phyloP scores from a whole-genome alignment of 2,797 vertebrate species.

The Acanthurus lineatus region DNA sequence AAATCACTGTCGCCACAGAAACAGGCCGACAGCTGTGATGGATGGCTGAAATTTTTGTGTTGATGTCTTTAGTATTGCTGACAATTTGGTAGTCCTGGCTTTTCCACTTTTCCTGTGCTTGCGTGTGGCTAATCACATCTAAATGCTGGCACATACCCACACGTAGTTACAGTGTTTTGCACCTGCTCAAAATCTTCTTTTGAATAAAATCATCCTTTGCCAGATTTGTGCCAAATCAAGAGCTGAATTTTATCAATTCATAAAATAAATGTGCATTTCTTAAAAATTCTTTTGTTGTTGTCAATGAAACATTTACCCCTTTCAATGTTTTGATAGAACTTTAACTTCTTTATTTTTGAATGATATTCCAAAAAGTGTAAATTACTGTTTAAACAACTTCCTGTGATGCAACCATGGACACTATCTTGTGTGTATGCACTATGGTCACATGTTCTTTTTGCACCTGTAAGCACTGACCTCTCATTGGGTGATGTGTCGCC shows the following conservation, averaged over 20 bases:
- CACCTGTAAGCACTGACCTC: constrained; percentile 67
- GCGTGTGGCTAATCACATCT: constrained; percentile 78
- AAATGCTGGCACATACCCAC: constrained; percentile 62
- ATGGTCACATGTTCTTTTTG: constrained; percentile 61
- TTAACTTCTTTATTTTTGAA: background rate
- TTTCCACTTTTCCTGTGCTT: constrained; percentile 79
- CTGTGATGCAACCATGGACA: constrained; percentile 32
- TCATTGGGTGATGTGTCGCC: constrained; percentile 65
- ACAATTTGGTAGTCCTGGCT: constrained; percentile 87
- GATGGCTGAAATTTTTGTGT: constrained; percentile 88
- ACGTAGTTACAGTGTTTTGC: constrained; percentile 26
- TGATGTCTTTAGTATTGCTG: constrained; percentile 90
- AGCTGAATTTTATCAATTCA: background rate
- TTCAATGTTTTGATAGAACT: background rate
- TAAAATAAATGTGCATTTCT: background rate
- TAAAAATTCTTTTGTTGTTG: background rate
- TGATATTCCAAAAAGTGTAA: constrained; percentile 15
- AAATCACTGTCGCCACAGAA: constrained; percentile 89
- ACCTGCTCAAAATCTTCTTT: constrained; percentile 36
- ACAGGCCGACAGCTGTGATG: constrained; percentile 87
- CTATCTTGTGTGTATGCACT: constrained; percentile 47
- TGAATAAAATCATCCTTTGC: background rate
- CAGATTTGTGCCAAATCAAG: background rate
- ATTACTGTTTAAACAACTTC: constrained; percentile 16
- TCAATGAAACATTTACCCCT: background rate